These are phyloP conservation scores for Oscheius sp. DNA, from an alignment of 2,888 invertebrate species.

Conservation along the genomic window DNA sequence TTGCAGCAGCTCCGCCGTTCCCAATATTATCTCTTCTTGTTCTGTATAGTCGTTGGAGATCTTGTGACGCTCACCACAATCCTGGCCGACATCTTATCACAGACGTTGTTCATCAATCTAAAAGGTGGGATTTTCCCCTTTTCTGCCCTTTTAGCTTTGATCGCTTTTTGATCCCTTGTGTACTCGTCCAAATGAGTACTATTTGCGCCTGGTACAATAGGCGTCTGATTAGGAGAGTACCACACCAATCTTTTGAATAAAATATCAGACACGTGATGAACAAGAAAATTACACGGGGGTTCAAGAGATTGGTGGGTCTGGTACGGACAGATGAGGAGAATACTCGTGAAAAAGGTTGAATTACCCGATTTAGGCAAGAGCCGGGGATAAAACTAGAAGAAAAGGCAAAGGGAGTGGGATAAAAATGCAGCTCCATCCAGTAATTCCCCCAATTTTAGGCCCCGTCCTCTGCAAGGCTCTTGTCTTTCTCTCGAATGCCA, in stretches of 20 bases:
- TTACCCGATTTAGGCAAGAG: too few species aligned
- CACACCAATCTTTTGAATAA: background rate
- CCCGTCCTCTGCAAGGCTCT: slow-evolving; percentile 63
- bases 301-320: too few species aligned
- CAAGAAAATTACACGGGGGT: too few species aligned
- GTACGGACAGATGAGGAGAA: too few species aligned
- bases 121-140: slow-evolving; percentile 44
- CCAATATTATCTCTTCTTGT: slow-evolving; percentile 65
- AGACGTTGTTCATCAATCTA: slow-evolving; percentile 46
- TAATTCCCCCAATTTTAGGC: slow-evolving; percentile 59
- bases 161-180: too few species aligned
- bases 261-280: too few species aligned
- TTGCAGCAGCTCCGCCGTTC: slow-evolving; percentile 48
- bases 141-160: too few species aligned
- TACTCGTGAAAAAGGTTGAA: too few species aligned
- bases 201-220: too few species aligned
- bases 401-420: too few species aligned
- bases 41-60: slow-evolving; percentile 58
- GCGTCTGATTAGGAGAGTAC: background rate
- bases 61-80: slow-evolving; percentile 60
- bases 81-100: slow-evolving; percentile 58
- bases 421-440: too few species aligned
- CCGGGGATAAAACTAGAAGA: too few species aligned
- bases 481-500: slow-evolving; percentile 62
- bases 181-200: background rate